Evolutionary conservation across 2,797 vertebrate genomes (phyloP).

Genomic region (Thripadectes ignobilis): DNA sequence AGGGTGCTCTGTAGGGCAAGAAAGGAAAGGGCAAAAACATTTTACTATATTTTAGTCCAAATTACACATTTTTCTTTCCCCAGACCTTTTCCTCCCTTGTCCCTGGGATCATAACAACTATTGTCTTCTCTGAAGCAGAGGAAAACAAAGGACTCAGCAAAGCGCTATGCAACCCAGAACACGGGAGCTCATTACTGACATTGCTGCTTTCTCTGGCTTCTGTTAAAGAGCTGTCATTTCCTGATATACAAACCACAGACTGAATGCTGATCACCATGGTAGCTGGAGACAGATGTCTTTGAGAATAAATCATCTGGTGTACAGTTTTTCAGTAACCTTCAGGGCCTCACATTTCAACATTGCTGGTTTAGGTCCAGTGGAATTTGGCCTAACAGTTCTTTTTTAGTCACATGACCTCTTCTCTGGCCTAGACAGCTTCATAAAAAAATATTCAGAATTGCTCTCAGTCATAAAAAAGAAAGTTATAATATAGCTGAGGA

Average conservation of each 20-base stretch:
- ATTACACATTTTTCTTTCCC: not conserved
- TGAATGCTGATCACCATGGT: not conserved
- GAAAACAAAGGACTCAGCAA: not conserved
- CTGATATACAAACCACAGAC: not conserved
- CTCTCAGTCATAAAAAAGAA: not conserved
- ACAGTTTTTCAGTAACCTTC: not conserved
- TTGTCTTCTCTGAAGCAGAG: not conserved
- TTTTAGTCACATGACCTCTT: not conserved
- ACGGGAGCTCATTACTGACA: not conserved
- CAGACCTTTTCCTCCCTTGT: not conserved
- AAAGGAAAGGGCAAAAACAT: not conserved
- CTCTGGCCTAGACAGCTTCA: not conserved
- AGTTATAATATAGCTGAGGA: not conserved
- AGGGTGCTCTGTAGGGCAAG: rapidly evolving
- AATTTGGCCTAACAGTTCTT: not conserved
- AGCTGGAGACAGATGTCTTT: not conserved
- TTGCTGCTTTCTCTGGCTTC: not conserved
- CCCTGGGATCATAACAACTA: not conserved
- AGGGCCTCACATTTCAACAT: not conserved
- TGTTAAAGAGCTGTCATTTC: not conserved
- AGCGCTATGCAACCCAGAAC: not conserved
- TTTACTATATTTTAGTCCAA: not conserved
- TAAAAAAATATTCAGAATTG: not conserved
- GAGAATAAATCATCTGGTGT: not conserved
- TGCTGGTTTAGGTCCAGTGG: not conserved